Evolutionary conservation across 2,113 vertebrate species (phyloP), one percentile per base, ranked within the genome.

Genomic region (Reinhardtius hippoglossoides): DNA sequence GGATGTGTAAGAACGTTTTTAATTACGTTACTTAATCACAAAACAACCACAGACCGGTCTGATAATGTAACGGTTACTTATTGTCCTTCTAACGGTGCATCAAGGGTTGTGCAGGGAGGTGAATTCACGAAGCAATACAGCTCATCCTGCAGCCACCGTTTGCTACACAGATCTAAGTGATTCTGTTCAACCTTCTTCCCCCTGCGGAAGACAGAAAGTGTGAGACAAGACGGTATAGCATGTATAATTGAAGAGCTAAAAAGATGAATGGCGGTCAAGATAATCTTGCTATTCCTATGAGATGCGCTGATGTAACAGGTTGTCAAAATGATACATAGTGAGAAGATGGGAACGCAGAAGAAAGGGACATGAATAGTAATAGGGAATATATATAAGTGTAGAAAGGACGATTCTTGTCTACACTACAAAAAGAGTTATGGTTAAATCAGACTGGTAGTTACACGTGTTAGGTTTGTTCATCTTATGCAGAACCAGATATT

Each of bases 241-340:
- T 87, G 62, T 82, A 88, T 88, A 84, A 87, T 86, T 87, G 81
- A 89, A 84, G 80, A 84, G 77, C 79, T 73, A 76, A 88, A 85
- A 78, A 84, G 80, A 88, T 85, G 85, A 90, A 81, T 72, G 78
- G 62, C 83, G 63, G 76, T 12, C 18, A 55, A 71, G 72, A 86
- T 86, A 86, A 86, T 89, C 70, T 67, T 27, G 27, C 24, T 74
- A 44, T 80, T 78, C 90, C 83, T 80, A 23, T 54, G 83, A 80
- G 87, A 87, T 48, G 27, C 64, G 54, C 74, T 88, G 80, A 88
- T 88, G 81, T 85, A 86, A 90, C 86, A 87, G 83, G 82, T 81
- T 90, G 87, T 91, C 81, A 83, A 80, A 84, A 76, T 80, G 54
- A 78, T 57, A 69, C 4, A 54, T 18, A 5, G 67, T 62, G 55